phyloP scores from a whole-genome alignment of 2,888 invertebrate genomes.

The Oxyteleia sp. region DNA sequence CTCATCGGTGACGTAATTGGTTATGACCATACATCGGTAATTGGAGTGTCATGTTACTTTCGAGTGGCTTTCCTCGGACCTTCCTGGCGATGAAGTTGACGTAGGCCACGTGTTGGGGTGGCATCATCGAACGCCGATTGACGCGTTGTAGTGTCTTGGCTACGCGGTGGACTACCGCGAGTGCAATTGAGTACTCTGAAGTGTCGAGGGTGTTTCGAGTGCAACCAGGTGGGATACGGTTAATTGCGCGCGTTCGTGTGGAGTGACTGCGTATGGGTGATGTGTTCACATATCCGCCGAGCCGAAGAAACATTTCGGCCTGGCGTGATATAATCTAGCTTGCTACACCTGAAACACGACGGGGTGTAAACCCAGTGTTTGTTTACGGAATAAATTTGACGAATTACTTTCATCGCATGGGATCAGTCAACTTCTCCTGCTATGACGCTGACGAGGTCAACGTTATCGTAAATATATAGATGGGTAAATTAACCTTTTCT shows the following conservation, averaged over 20 bases:
- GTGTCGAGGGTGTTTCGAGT: conserved; percentile 60
- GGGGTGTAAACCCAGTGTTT: neutral
- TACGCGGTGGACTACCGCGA: conserved; percentile 77
- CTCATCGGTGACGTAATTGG: neutral
- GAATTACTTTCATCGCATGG: conserved; percentile 10
- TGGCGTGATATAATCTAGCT: conserved; percentile 19
- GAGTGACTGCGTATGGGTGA: conserved; percentile 4
- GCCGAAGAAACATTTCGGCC: conserved; percentile 20
- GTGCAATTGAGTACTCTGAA: conserved; percentile 79
- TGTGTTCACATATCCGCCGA: neutral
- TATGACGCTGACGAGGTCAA: neutral
- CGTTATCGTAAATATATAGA: neutral
- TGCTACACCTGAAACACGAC: neutral
- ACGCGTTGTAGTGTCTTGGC: conserved; percentile 14
- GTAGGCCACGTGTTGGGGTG: conserved; percentile 25
- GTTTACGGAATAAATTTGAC: conserved; percentile 12
- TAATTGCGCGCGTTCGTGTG: conserved; percentile 32
- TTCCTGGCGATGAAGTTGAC: neutral
- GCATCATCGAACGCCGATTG: conserved; percentile 35
- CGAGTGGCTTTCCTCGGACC: neutral
- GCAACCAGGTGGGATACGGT: conserved; percentile 30
- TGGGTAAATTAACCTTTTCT: neutral
- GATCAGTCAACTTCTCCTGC: neutral
- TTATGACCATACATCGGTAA: conserved; percentile 25
- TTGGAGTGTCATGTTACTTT: conserved; percentile 17